Evolutionary conservation across 2,797 vertebrate species (phyloP).

Genomic region (Pantherophis vulpinus): DNA sequence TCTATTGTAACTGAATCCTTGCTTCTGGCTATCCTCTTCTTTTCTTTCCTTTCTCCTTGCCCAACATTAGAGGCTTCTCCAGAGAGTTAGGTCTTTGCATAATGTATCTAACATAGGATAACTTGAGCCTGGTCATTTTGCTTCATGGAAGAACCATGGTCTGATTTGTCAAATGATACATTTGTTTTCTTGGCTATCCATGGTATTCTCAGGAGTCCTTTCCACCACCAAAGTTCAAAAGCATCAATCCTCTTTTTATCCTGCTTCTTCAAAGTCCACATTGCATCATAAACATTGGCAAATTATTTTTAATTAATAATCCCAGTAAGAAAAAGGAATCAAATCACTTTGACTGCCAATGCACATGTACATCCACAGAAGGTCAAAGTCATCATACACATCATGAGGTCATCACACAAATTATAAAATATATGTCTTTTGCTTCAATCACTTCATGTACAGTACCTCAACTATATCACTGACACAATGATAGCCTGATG

Average conservation of each 20-base stretch:
- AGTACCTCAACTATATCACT: neutral
- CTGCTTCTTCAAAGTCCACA: neutral
- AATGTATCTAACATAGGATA: neutral
- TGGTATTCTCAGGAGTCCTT: neutral
- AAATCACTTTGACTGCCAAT: neutral
- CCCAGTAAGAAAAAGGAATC: neutral
- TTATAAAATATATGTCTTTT: neutral
- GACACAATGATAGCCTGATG: neutral
- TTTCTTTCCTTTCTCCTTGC: neutral
- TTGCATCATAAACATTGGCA: neutral
- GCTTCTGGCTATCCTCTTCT: neutral
- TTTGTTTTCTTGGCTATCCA: neutral
- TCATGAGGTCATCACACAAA: neutral
- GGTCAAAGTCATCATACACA: neutral
- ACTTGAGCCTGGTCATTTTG: neutral
- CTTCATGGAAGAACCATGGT: neutral
- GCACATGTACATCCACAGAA: neutral
- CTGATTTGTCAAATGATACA: neutral
- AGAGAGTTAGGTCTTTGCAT: neutral
- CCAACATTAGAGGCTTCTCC: neutral
- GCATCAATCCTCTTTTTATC: neutral
- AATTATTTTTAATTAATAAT: neutral
- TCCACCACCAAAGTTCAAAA: neutral
- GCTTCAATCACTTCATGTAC: neutral
- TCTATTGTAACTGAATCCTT: neutral